phyloP scores from a whole-genome alignment of 1,140 invertebrate genomes.

The Caenorhabditis brenneri region DNA sequence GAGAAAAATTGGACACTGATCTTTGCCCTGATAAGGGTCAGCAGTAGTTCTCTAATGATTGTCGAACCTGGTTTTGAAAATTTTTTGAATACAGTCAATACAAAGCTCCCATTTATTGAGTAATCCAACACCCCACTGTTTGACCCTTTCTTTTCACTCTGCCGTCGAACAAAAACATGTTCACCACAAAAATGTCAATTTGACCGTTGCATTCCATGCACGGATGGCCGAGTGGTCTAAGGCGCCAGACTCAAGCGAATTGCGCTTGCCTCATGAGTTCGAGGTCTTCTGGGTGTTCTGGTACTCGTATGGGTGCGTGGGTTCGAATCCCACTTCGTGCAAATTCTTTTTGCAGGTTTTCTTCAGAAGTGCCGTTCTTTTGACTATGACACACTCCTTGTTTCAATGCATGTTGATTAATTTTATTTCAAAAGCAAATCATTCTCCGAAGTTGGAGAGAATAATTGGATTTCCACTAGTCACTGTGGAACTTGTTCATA shows the following conservation, averaged over 20 bases:
- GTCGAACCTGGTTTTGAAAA: too few relatives aligned
- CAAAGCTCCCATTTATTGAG: too few relatives aligned
- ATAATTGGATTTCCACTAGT: constrained; percentile 25
- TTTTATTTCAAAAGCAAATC: not conserved
- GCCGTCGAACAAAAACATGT: too few relatives aligned
- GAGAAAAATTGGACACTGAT: too few relatives aligned
- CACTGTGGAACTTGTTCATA: constrained; percentile 10
- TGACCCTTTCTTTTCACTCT: too few relatives aligned
- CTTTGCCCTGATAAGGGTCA: too few relatives aligned
- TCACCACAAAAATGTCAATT: not conserved
- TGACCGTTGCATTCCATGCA: not conserved
- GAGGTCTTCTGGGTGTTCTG: constrained; percentile 31
- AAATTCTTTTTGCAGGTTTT: not conserved
- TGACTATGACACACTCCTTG: not conserved
- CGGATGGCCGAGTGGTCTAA: constrained; percentile 57
- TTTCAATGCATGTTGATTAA: constrained; percentile 29
- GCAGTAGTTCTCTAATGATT: too few relatives aligned
- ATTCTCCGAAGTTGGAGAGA: not conserved
- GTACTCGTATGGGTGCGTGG: constrained; percentile 48
- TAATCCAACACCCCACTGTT: too few relatives aligned
- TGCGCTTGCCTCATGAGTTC: not conserved
- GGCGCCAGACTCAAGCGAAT: constrained; percentile 58
- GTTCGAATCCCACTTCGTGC: constrained; percentile 35
- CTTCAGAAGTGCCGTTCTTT: constrained; percentile 25
- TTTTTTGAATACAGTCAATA: too few relatives aligned